phyloP scores from a whole-genome alignment of 1,140 invertebrate species.

The Homalodisca vitripennis region DNA sequence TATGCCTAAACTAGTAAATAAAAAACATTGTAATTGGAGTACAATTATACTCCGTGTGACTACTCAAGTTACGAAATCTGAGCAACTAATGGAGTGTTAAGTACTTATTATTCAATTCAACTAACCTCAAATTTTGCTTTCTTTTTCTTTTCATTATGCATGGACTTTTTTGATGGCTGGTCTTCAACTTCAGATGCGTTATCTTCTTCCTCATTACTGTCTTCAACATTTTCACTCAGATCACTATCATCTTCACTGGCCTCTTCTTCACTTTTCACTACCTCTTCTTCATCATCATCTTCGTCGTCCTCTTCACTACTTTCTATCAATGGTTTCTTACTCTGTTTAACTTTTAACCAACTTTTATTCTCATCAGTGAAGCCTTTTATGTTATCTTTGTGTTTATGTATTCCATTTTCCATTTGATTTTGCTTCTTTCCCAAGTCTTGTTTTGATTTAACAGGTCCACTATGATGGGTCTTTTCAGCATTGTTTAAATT shows the following conservation, averaged over 20 bases:
- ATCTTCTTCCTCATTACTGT: constrained; percentile 38
- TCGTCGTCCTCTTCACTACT: constrained; percentile 35
- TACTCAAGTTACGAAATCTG: too few relatives aligned
- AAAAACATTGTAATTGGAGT: too few relatives aligned
- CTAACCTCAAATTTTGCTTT: constrained; percentile 36
- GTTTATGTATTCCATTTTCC: constrained; percentile 9
- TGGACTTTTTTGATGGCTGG: too few relatives aligned
- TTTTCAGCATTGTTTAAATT: too few relatives aligned
- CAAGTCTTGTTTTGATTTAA: too few relatives aligned
- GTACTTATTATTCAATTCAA: neutral
- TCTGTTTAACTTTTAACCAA: constrained; percentile 60
- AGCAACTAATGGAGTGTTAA: too few relatives aligned
- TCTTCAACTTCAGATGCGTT: constrained; percentile 1
- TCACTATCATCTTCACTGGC: too few relatives aligned
- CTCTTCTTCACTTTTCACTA: too few relatives aligned
- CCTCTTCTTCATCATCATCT: constrained; percentile 32
- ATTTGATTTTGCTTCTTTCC: neutral
- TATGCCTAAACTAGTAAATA: too few relatives aligned
- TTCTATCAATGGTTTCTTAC: constrained; percentile 36
- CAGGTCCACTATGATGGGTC: too few relatives aligned
- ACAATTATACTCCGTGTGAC: too few relatives aligned
- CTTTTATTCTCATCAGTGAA: constrained; percentile 63
- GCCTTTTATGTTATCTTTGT: constrained; percentile 29
- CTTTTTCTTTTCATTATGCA: constrained; percentile 21
- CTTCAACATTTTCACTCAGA: constrained; percentile 31